Conservation (phyloP, 2,888 invertebrate species). For the Cerastis leucographa region DNA sequence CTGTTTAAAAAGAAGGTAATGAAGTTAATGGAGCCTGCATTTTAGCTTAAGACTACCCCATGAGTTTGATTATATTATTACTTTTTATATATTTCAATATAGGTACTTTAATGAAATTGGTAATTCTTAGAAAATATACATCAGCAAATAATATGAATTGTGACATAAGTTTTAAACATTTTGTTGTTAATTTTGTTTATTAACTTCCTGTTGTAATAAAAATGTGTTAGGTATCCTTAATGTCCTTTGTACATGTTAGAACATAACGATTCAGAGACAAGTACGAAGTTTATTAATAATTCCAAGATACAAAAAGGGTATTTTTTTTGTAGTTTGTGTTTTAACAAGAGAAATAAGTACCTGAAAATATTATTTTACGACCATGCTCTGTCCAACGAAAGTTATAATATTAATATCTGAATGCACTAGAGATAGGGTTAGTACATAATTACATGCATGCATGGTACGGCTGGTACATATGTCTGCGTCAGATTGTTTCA, state of each 20-base stretch:
- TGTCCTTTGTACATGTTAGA: constrained; percentile 27
- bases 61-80: constrained; percentile 53
- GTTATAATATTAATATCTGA: constrained; percentile 39
- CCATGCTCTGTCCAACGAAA: constrained; percentile 52
- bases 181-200: constrained; percentile 65
- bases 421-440: constrained; percentile 60
- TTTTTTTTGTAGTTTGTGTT: constrained; percentile 49
- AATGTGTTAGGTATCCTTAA: constrained; percentile 36
- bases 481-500: constrained; percentile 33
- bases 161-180: constrained; percentile 45
- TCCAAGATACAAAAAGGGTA: constrained; percentile 35
- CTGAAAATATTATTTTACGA: constrained; percentile 64
- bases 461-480: constrained; percentile 67
- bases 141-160: constrained; percentile 39
- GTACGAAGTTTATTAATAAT: constrained; percentile 42
- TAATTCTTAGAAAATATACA: constrained; percentile 29
- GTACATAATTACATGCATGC: constrained; percentile 26
- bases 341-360: constrained; percentile 62
- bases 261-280: constrained; percentile 32
- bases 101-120: constrained; percentile 26
- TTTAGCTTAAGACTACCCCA: constrained; percentile 64
- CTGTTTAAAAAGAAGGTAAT: constrained; percentile 34
- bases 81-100: constrained; percentile 33
- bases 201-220: constrained; percentile 57
- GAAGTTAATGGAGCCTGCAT: constrained; percentile 59